These are phyloP conservation scores for Neodontobutis hainanensis DNA, from an alignment of 2,113 vertebrate genomes.

Conservation along the genomic window DNA sequence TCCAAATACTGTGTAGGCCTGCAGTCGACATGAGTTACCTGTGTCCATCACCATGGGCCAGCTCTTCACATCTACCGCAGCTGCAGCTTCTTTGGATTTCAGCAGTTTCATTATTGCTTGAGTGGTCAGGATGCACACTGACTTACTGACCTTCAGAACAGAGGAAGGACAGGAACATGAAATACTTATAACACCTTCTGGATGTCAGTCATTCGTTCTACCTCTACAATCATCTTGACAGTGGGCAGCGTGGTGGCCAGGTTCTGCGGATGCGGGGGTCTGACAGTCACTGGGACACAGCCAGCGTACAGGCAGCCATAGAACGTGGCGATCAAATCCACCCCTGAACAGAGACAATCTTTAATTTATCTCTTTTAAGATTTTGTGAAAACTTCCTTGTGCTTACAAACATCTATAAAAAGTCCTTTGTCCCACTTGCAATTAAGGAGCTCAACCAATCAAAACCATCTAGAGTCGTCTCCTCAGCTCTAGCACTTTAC, in stretches of 20 bases:
- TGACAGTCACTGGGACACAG: slow-evolving; percentile 90
- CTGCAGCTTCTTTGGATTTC: slow-evolving; percentile 92
- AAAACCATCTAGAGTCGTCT: too few relatives aligned
- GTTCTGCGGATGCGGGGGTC: slow-evolving; percentile 94
- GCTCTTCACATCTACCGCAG: slow-evolving; percentile 89
- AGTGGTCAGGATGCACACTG: slow-evolving; percentile 92
- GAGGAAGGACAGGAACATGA: neutral
- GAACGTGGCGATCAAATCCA: slow-evolving; percentile 94
- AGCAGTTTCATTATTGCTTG: slow-evolving; percentile 94
- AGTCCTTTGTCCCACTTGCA: too few relatives aligned
- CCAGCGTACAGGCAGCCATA: slow-evolving; percentile 94
- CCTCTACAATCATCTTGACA: slow-evolving; percentile 98
- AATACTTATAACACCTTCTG: neutral
- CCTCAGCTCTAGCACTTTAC: too few relatives aligned
- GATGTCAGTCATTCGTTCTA: slow-evolving; percentile 45
- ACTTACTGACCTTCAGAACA: slow-evolving; percentile 90
- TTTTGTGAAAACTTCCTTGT: neutral
- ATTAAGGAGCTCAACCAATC: too few relatives aligned
- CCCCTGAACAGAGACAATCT: slow-evolving; percentile 75
- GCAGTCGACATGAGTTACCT: slow-evolving; percentile 71
- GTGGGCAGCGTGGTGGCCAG: slow-evolving; percentile 92
- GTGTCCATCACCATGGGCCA: slow-evolving; percentile 96
- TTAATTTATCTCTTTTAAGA: neutral
- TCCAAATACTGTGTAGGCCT: too few relatives aligned
- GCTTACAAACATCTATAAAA: too few relatives aligned